A percentile compares a stretch with the other conserved stretches of the same genome.
Evolutionary conservation across 2,797 vertebrate genomes (phyloP).

Genomic region (Fratercula arctica): DNA sequence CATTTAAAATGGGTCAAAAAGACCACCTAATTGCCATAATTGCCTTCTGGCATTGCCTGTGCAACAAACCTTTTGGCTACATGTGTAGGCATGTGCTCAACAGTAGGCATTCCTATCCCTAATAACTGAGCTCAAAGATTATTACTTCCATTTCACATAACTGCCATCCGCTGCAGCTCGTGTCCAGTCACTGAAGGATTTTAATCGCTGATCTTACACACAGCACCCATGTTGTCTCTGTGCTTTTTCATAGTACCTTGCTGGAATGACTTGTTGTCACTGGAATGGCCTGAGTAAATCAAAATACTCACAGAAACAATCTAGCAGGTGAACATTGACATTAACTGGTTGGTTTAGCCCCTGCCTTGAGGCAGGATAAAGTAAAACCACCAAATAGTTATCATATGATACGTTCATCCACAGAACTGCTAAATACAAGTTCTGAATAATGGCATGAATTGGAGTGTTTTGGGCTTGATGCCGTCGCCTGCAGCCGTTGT

Average conservation of each 20-base stretch:
- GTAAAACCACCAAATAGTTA: background rate
- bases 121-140: background rate
- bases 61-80: slow-evolving; percentile 1
- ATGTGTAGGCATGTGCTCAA: background rate
- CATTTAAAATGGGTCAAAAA: slow-evolving; percentile 26
- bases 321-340: background rate
- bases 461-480: background rate
- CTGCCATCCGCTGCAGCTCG: background rate
- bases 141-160: background rate
- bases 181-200: background rate
- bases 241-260: background rate
- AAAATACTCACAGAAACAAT: background rate
- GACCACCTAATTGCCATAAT: slow-evolving; percentile 26
- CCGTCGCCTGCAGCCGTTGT: background rate
- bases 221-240: background rate
- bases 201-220: background rate
- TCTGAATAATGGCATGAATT: background rate
- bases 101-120: background rate
- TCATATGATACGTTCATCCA: background rate
- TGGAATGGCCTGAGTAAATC: background rate
- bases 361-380: background rate
- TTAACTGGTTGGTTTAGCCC: background rate
- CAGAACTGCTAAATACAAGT: background rate
- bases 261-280: background rate
- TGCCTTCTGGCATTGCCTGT: slow-evolving; percentile 9